phyloP scores from a whole-genome alignment of 1,140 invertebrate genomes.

The Riptortus pedestris region DNA sequence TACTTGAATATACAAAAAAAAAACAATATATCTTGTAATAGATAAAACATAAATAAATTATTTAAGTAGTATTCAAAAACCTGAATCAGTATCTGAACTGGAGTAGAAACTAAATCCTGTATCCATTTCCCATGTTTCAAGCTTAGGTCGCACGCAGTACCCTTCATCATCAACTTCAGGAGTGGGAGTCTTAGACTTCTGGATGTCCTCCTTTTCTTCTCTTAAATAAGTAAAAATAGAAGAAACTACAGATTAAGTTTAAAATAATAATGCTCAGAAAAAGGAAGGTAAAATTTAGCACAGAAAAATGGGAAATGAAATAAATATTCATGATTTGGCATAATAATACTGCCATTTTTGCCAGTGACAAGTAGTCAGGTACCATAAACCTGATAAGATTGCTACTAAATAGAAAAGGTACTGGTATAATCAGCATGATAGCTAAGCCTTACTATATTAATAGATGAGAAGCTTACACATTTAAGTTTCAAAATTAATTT shows the following conservation, averaged over 20 bases:
- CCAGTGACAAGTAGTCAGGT: too few species aligned
- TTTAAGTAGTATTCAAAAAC: constrained; percentile 36
- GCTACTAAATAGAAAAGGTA: too few species aligned
- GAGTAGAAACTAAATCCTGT: constrained; percentile 78
- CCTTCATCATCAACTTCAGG: constrained; percentile 90
- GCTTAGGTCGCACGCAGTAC: constrained; percentile 74
- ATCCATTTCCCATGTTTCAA: constrained; percentile 52
- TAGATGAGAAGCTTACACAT: too few species aligned
- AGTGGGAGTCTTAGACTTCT: constrained; percentile 45
- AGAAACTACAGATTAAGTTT: not conserved
- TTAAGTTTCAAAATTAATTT: too few species aligned
- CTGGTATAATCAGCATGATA: too few species aligned
- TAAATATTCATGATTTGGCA: too few species aligned
- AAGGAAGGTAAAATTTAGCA: not conserved
- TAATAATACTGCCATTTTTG: not conserved
- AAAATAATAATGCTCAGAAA: not conserved
- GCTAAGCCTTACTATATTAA: too few species aligned
- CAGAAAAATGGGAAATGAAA: too few species aligned
- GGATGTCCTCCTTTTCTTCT: constrained; percentile 59
- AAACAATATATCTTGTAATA: not conserved
- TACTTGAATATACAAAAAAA: not conserved
- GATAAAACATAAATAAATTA: not conserved
- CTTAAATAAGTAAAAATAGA: constrained; percentile 8
- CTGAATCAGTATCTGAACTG: constrained; percentile 84
- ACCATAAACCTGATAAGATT: too few species aligned